Conservation (phyloP, 2,888 invertebrate genomes). For the Rhodophaea formosa region DNA sequence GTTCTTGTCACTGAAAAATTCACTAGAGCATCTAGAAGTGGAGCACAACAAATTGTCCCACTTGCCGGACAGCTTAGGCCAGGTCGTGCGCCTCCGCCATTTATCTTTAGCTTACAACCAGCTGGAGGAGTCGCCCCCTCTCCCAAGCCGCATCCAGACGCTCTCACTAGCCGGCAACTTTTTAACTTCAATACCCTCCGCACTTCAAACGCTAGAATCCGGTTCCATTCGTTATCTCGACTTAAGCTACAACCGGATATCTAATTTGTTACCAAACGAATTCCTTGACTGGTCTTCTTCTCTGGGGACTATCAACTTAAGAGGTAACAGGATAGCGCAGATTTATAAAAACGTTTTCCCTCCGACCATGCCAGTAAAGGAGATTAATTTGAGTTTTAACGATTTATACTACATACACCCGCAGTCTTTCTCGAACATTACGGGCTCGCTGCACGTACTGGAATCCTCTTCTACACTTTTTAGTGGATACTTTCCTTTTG, state of each 20-base stretch:
- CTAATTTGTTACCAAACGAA: conserved; percentile 87
- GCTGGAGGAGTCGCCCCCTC: conserved; percentile 79
- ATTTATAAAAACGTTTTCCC: conserved; percentile 86
- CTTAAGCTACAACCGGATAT: conserved; percentile 92
- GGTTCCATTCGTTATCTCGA: conserved; percentile 90
- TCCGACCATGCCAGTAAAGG: conserved; percentile 88
- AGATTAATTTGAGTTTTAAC: conserved; percentile 95
- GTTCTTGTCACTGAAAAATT: conserved; percentile 86
- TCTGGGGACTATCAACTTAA: conserved; percentile 89
- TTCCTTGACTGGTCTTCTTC: conserved; percentile 90
- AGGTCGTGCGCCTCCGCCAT: conserved; percentile 86
- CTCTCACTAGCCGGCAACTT: conserved; percentile 91
- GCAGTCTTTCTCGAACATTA: conserved; percentile 89
- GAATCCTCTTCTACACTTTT: conserved; percentile 93
- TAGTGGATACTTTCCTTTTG: conserved; percentile 88
- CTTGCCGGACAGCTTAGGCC: conserved; percentile 86
- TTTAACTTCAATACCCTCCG: conserved; percentile 86
- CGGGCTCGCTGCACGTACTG: conserved; percentile 88
- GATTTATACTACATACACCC: conserved; percentile 90
- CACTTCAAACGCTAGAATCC: conserved; percentile 86
- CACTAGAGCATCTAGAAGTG: conserved; percentile 90
- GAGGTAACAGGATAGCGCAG: conserved; percentile 91
- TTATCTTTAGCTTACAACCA: conserved; percentile 91
- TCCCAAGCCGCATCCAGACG: conserved; percentile 86
- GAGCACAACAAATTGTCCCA: conserved; percentile 88